Evolutionary conservation across 2,888 invertebrate species (phyloP).

Genomic region (Synergus gifuensis): DNA sequence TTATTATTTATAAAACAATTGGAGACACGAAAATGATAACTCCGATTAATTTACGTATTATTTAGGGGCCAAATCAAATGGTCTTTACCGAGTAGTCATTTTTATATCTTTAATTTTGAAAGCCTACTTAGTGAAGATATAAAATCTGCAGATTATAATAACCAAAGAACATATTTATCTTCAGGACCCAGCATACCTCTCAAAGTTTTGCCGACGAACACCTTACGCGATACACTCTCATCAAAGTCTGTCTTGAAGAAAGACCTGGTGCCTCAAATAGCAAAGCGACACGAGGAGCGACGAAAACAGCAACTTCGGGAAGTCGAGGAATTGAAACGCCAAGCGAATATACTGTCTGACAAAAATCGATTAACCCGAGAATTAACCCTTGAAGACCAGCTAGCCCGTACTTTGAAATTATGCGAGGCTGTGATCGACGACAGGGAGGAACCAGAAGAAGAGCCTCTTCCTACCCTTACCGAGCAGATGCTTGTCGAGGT

Average conservation of each 20-base stretch:
- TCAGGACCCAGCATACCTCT: slow-evolving; percentile 32
- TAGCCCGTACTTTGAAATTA: slow-evolving; percentile 67
- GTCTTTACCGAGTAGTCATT: too few species aligned
- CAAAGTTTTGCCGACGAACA: slow-evolving; percentile 60
- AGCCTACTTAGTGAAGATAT: too few species aligned
- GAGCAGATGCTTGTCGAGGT: slow-evolving; percentile 68
- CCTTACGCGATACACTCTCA: slow-evolving; percentile 67
- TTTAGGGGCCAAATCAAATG: too few species aligned
- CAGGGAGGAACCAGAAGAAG: slow-evolving; percentile 64
- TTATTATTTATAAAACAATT: too few species aligned
- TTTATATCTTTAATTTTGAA: too few species aligned
- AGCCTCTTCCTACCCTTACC: slow-evolving; percentile 49
- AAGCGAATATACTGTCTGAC: slow-evolving; percentile 64
- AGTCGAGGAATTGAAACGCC: slow-evolving; percentile 66
- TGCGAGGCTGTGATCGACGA: slow-evolving; percentile 70
- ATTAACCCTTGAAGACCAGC: slow-evolving; percentile 66
- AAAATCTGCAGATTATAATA: not conserved
- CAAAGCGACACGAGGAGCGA: slow-evolving; percentile 66
- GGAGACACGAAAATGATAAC: too few species aligned
- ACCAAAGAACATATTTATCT: not conserved
- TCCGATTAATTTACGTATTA: too few species aligned
- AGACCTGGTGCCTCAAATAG: slow-evolving; percentile 64
- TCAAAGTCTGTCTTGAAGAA: slow-evolving; percentile 65
- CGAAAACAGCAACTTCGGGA: slow-evolving; percentile 66
- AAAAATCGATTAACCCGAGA: slow-evolving; percentile 68